These are phyloP conservation scores for Ictidomys tridecemlineatus DNA, from an alignment of 2,113 vertebrate species.

Conservation along the genomic window DNA sequence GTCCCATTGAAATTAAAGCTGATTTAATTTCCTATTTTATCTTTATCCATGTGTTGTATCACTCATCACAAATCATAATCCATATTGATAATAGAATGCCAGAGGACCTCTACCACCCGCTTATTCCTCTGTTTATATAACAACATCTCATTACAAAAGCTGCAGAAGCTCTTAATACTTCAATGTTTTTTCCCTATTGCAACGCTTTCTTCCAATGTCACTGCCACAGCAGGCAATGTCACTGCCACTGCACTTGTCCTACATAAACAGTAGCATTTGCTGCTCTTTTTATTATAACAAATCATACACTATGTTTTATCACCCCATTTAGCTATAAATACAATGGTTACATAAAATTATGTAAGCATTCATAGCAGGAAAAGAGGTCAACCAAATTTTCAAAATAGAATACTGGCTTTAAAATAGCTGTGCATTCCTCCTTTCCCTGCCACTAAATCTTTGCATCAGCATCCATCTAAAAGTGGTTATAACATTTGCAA, in stretches of 20 bases:
- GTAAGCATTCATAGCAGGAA: constrained; percentile 60
- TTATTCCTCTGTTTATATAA: constrained; percentile 46
- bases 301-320: constrained; percentile 51
- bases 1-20: constrained; percentile 63
- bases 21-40: constrained; percentile 63
- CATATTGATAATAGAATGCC: constrained; percentile 52
- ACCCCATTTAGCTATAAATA: constrained; percentile 69
- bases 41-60: constrained; percentile 19
- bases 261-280: constrained; percentile 56
- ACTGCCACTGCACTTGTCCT: constrained; percentile 45
- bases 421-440: not conserved
- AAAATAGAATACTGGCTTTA: constrained; percentile 43
- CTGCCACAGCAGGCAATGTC: constrained; percentile 57
- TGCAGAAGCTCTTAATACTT: constrained; percentile 18
- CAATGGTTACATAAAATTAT: constrained; percentile 67
- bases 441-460: not conserved
- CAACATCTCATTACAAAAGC: constrained; percentile 17
- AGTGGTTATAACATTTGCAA: not conserved
- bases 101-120: not conserved
- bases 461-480: not conserved
- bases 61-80: constrained; percentile 44
- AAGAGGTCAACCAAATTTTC: constrained; percentile 71
- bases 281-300: constrained; percentile 61
- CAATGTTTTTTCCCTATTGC: not conserved
- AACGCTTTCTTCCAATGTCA: constrained; percentile 57